Evolutionary conservation across 2,797 vertebrate genomes (phyloP).

Genomic region (Synaphobranchus kaupii): DNA sequence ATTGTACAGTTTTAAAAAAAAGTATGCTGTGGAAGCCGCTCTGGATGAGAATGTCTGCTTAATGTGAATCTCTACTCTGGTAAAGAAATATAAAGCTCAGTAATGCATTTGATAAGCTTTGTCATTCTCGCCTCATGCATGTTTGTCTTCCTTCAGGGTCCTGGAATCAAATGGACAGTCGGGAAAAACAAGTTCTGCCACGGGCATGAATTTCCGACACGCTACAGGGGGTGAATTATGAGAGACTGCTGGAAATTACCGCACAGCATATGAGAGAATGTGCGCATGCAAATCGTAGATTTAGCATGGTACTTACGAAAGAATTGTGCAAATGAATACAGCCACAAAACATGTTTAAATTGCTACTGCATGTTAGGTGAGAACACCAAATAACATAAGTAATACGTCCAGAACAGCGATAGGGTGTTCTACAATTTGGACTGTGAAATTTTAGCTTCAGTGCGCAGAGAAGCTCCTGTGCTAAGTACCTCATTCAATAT

Average conservation of each 20-base stretch:
- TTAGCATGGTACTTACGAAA: neutral
- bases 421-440: neutral
- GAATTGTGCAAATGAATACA: neutral
- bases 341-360: neutral
- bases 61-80: neutral
- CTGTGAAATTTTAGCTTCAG: neutral
- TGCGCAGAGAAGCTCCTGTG: neutral
- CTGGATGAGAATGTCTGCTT: neutral
- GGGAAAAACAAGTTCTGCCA: neutral
- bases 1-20: too few relatives aligned
- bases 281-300: neutral
- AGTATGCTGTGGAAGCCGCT: neutral
- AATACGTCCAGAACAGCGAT: neutral
- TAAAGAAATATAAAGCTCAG: neutral
- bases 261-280: neutral
- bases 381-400: neutral
- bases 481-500: neutral
- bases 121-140: neutral
- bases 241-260: neutral
- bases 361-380: neutral
- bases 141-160: neutral
- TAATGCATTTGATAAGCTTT: neutral
- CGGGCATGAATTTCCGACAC: neutral
- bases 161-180: neutral
- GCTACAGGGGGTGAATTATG: neutral